Conservation (phyloP, 92 coral and sea anemone genomes). For the Epizoanthus illoricatus region DNA sequence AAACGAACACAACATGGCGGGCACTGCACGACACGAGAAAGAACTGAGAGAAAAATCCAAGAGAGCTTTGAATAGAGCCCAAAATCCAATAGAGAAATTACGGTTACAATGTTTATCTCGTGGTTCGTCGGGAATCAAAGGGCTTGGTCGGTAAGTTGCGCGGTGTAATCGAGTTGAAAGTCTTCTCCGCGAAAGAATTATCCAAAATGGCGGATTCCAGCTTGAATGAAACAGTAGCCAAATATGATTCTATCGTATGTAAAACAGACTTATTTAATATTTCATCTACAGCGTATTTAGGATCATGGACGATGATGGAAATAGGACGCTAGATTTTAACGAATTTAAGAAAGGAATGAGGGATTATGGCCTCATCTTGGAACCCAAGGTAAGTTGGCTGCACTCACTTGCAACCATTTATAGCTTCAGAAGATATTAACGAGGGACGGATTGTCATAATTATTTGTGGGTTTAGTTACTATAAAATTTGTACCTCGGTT, state of each 20-base stretch:
- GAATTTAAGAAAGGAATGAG: constrained; percentile 94
- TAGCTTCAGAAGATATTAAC: too few species aligned
- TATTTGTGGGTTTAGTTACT: too few species aligned
- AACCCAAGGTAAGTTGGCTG: constrained; percentile 73
- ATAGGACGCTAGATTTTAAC: constrained; percentile 75
- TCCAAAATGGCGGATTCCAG: constrained; percentile 15
- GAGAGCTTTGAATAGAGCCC: constrained; percentile 55
- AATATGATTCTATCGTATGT: too few species aligned
- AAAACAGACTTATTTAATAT: background rate
- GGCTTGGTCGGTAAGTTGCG: constrained; percentile 82
- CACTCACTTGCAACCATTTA: too few species aligned
- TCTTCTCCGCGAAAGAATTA: background rate
- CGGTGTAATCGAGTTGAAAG: too few species aligned
- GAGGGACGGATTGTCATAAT: too few species aligned
- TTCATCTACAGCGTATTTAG: constrained; percentile 74
- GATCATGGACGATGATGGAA: constrained; percentile 97
- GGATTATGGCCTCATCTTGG: constrained; percentile 90
- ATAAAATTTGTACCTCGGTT: too few species aligned
- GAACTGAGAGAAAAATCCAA: constrained; percentile 86
- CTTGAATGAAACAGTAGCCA: background rate
- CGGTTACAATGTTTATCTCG: constrained; percentile 86
- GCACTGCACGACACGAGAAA: constrained; percentile 84
- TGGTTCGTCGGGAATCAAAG: constrained; percentile 97
- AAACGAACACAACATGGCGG: constrained; percentile 86
- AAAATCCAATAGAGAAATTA: constrained; percentile 81